Conservation (phyloP, 2,888 invertebrate genomes). For the Eledona agricola region DNA sequence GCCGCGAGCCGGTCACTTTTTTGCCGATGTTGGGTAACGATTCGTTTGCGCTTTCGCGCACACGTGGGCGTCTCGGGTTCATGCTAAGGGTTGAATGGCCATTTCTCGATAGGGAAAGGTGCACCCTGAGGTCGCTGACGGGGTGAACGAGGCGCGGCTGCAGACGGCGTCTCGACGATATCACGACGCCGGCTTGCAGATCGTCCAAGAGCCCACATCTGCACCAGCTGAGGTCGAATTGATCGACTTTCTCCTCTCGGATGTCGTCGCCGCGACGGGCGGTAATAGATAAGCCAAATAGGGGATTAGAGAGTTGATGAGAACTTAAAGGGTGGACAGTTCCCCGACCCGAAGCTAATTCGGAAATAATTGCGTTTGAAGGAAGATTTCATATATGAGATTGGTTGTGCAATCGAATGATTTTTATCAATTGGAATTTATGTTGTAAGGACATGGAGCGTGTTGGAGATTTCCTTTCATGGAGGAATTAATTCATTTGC, state of each 20-base stretch:
- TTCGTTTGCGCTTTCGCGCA: constrained; percentile 7
- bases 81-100: not conserved
- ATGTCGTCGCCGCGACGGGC: no score
- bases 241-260: constrained; percentile 15
- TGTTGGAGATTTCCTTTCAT: no score
- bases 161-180: constrained; percentile 1
- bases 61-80: constrained; percentile 14
- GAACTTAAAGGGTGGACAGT: no score
- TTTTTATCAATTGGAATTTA: no score
- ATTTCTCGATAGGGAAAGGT: not conserved
- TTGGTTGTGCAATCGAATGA: no score
- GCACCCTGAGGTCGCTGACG: not conserved
- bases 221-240: constrained; percentile 5
- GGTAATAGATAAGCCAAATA: no score
- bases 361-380: no score
- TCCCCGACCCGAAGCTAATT: no score
- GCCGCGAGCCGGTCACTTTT: constrained; percentile 20
- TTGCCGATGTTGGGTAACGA: constrained; percentile 19
- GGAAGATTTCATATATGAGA: no score
- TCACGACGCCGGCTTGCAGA: not conserved
- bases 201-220: constrained; percentile 5
- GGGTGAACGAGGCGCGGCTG: constrained; percentile 14
- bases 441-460: no score
- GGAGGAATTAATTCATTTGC: no score
- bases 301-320: no score